Conservation (phyloP, 2,888 invertebrate genomes). For the Drosophila merina region DNA sequence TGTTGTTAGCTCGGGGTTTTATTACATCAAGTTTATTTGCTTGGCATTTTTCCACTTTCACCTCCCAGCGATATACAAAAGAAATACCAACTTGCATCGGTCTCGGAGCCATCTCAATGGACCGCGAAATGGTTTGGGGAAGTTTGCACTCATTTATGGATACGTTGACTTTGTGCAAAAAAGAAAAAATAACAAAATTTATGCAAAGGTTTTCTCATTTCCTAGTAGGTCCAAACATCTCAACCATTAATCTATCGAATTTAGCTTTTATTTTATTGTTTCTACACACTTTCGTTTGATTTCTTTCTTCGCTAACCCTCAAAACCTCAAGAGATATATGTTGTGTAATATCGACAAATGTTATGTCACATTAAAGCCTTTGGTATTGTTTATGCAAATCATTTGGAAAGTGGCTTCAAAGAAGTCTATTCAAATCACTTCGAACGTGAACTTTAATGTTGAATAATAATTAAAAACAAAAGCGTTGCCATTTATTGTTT, state of each 20-base stretch:
- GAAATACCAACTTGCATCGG: constrained; percentile 24
- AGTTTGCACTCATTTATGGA: background rate
- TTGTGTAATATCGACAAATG: constrained; percentile 50
- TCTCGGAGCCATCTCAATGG: constrained; percentile 19
- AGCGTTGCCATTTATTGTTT: constrained; percentile 1
- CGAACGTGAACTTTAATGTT: constrained; percentile 34
- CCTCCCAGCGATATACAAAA: constrained; percentile 34
- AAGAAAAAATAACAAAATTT: background rate
- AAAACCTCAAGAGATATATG: constrained; percentile 12
- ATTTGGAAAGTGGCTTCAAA: constrained; percentile 53
- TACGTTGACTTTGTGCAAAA: background rate
- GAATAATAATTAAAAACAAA: constrained; percentile 26
- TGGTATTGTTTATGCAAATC: constrained; percentile 35
- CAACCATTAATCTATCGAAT: background rate
- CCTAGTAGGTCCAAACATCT: background rate
- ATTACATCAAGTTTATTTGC: constrained; percentile 69
- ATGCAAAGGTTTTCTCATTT: constrained; percentile 4
- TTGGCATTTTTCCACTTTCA: constrained; percentile 67
- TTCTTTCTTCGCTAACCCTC: constrained; percentile 14
- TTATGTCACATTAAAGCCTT: constrained; percentile 58
- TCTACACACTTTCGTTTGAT: constrained; percentile 10
- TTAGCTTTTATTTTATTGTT: constrained; percentile 43
- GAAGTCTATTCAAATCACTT: constrained; percentile 18
- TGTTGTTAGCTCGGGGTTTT: constrained; percentile 50
- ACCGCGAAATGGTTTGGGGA: constrained; percentile 2